A percentile compares a stretch with the other conserved stretches of the same genome.
Evolutionary conservation across 2,113 vertebrate genomes (phyloP).

Genomic region (Urocitellus parryii): DNA sequence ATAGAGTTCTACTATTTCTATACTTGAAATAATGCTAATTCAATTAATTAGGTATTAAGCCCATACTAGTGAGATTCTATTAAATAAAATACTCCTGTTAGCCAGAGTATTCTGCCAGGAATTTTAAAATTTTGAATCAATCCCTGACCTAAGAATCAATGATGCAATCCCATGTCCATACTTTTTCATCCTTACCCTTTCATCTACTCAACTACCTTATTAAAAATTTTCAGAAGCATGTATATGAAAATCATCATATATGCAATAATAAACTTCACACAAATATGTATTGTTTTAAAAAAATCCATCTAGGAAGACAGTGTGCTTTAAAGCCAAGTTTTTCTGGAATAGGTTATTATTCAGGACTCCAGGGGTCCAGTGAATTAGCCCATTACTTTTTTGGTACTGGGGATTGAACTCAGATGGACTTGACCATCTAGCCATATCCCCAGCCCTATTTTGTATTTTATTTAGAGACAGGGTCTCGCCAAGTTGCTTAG

Average conservation of each 20-base stretch:
- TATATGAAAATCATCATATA: neutral
- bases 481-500: too few species aligned
- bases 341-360: neutral
- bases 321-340: neutral
- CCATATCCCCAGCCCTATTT: too few species aligned
- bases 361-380: neutral
- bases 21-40: neutral
- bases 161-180: neutral
- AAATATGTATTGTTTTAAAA: neutral
- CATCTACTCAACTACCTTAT: neutral
- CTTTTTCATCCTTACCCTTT: neutral
- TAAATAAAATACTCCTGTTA: slow-evolving; percentile 39
- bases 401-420: too few species aligned
- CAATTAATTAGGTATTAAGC: slow-evolving; percentile 27
- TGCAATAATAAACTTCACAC: neutral
- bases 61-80: neutral
- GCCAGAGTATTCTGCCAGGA: neutral
- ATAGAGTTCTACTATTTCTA: neutral
- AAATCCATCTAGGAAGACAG: neutral
- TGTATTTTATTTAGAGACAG: too few species aligned
- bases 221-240: slow-evolving; percentile 21
- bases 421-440: too few species aligned
- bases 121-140: slow-evolving; percentile 57
- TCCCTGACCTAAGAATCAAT: neutral
- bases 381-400: neutral